Conservation (phyloP, 2,113 vertebrate genomes). For the Ptyas mucosa region DNA sequence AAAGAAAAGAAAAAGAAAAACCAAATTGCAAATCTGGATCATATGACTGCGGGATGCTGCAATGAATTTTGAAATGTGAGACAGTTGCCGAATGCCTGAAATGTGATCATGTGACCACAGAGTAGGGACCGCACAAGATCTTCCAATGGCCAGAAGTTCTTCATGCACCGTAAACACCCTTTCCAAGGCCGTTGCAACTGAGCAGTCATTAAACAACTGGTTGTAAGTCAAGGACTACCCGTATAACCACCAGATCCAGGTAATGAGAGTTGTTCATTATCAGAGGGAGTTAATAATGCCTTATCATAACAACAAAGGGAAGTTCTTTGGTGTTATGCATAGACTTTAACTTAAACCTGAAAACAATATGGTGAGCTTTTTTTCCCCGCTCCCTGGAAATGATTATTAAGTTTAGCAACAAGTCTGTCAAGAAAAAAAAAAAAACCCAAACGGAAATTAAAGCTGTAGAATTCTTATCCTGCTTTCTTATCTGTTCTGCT, state of each 20-base stretch:
- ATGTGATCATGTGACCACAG: background rate
- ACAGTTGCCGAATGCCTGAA: background rate
- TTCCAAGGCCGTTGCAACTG: background rate
- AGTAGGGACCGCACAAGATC: background rate
- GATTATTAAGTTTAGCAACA: constrained; percentile 65
- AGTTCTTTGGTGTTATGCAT: background rate
- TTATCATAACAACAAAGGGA: background rate
- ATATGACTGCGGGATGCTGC: background rate
- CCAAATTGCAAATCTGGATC: background rate
- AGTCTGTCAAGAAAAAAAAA: constrained; percentile 40
- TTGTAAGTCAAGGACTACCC: background rate
- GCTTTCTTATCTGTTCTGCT: constrained; percentile 55
- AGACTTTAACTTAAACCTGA: constrained; percentile 44
- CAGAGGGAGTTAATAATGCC: background rate
- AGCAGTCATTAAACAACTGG: background rate
- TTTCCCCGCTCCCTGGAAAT: constrained; percentile 16
- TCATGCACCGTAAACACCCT: background rate
- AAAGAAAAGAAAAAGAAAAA: background rate
- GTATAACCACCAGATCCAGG: background rate
- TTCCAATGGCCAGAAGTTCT: background rate
- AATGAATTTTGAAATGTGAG: background rate
- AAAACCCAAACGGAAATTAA: constrained; percentile 70
- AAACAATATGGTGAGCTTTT: background rate
- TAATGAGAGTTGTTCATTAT: background rate
- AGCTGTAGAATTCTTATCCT: constrained; percentile 64